Evolutionary conservation across 2,113 vertebrate genomes (phyloP), one percentile per base, ranked within the genome.

Genomic region (Plotosus lineatus): DNA sequence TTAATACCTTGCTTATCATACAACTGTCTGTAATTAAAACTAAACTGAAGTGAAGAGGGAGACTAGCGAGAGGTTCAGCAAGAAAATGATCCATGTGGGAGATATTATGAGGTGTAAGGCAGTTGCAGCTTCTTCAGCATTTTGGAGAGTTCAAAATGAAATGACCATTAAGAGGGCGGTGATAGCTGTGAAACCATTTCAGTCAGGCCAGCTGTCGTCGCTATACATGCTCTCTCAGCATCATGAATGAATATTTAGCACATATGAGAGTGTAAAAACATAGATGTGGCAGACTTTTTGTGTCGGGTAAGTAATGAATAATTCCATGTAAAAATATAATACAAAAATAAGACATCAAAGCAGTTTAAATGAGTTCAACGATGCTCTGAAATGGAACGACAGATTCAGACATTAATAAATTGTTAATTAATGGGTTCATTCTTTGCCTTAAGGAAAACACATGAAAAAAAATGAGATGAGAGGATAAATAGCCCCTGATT

Each of bases 91-190:
- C 71, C 69, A 44, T 33, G 40, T 40, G 42, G 46, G 55, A 60
- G 46, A 79, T 33, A 50, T 79, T 78, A 38, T n/a, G 28, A 75
- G 48, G 42, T 31, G n/a, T 75, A 38, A 28, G 36, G n/a, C 56
- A 74, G 68, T 21, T 44, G 55, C 68, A 61, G 56, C 33, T 60
- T 50, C 48, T 53, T 14, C 17, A 58, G 40, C 65, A 42, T 65
- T 80, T 73, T 80, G 78, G 53, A 77, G 63, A 44, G 31, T 40
- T 77, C 26, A 38, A 21, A 77, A 74, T 83, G 53, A 77, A 65
- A 77, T 21, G 48, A 60, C 38, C 60, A 68, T 58, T 72, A 73
- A 66, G n/a, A 61, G 33, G 11, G 69, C 3, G 33, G 58, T 55
- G 61, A 31, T 50, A 79, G 56, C 56, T 75, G 66, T 77, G 83